phyloP scores from a whole-genome alignment of 2,797 vertebrate genomes.

The Nasua narica region DNA sequence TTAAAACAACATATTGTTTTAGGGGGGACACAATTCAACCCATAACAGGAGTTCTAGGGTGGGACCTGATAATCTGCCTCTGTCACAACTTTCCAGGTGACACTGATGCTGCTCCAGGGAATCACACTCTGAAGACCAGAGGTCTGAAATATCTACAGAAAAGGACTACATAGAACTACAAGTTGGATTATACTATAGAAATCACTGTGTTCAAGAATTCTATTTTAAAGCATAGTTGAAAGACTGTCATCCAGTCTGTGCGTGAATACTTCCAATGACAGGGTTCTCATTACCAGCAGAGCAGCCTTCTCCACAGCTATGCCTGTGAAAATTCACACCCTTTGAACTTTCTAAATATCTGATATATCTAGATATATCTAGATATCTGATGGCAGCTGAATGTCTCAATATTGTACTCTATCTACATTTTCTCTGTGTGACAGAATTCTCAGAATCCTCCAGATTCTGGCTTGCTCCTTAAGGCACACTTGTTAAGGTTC shows the following conservation, averaged over 20 bases:
- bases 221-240: constrained; percentile 27
- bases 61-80: not conserved
- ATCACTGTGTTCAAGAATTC: constrained; percentile 1
- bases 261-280: not conserved
- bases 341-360: constrained; percentile 34
- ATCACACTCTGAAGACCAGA: not conserved
- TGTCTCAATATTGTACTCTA: not conserved
- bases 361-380: not conserved
- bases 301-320: not conserved
- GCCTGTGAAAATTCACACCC: not conserved
- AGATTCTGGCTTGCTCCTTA: not conserved
- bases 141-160: not conserved
- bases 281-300: not conserved
- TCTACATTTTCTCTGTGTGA: not conserved
- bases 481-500: not conserved
- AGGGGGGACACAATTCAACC: not conserved
- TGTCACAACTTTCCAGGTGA: not conserved
- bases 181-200: not conserved
- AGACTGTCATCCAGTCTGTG: not conserved
- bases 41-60: not conserved
- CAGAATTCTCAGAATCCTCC: not conserved
- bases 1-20: not conserved
- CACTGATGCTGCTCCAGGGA: not conserved
- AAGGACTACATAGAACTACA: not conserved
- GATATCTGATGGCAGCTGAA: not conserved